phyloP scores from a whole-genome alignment of 2,797 vertebrate genomes.

The Cyclura pinguis region DNA sequence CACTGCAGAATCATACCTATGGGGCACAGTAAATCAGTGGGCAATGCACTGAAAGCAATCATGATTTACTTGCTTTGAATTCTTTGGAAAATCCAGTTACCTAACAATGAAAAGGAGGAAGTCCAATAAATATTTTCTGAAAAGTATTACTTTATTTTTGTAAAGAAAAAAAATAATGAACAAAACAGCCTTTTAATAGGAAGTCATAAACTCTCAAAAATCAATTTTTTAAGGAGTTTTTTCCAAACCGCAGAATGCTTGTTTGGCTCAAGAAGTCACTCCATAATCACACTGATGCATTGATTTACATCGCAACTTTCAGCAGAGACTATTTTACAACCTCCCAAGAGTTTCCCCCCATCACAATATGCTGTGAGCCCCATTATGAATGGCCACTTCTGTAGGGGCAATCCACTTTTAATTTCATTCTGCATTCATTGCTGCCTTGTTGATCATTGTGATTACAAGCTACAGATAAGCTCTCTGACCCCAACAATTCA shows the following conservation, averaged over 20 bases:
- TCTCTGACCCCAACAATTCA: constrained; percentile 48
- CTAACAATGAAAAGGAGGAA: background rate
- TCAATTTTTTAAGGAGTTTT: constrained; percentile 62
- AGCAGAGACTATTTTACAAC: constrained; percentile 51
- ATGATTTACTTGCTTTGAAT: background rate
- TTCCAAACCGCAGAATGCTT: constrained; percentile 57
- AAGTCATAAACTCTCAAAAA: constrained; percentile 55
- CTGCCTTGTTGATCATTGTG: constrained; percentile 15
- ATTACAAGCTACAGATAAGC: constrained; percentile 45
- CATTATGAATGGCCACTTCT: constrained; percentile 16
- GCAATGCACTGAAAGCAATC: background rate
- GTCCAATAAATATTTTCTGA: constrained; percentile 36
- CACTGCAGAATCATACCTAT: background rate
- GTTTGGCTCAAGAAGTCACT: constrained; percentile 57
- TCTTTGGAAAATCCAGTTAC: background rate
- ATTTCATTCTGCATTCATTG: constrained; percentile 54
- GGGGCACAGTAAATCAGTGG: background rate
- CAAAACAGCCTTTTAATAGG: constrained; percentile 38
- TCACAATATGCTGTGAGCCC: background rate
- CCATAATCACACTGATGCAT: constrained; percentile 47
- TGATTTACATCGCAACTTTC: constrained; percentile 60
- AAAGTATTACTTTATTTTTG: constrained; percentile 42
- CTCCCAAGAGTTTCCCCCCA: constrained; percentile 18
- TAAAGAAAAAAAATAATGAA: constrained; percentile 10
- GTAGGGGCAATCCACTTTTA: constrained; percentile 21